Evolutionary conservation across 2,888 invertebrate genomes (phyloP).

Genomic region (Synanthedon tipuliformis): DNA sequence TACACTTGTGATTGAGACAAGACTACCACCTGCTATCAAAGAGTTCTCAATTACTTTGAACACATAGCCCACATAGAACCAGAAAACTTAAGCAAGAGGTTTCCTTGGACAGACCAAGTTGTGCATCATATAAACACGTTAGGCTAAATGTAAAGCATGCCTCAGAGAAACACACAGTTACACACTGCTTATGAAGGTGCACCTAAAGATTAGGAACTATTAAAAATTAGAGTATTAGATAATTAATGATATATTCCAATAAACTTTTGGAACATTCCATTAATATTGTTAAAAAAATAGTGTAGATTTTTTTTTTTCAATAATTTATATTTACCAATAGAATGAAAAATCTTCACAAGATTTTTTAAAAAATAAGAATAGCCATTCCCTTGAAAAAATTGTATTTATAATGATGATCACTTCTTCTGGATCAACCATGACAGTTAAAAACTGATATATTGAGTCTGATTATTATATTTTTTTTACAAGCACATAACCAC

Average conservation of each 20-base stretch:
- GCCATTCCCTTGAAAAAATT: neutral
- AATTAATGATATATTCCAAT: neutral
- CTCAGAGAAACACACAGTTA: too few relatives aligned
- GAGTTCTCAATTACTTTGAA: too few relatives aligned
- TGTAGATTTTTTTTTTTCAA: neutral
- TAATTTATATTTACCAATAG: neutral
- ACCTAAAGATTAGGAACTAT: too few relatives aligned
- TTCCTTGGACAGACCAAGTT: too few relatives aligned
- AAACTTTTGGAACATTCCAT: neutral
- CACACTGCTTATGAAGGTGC: too few relatives aligned
- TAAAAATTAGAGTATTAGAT: neutral
- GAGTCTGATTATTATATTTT: constrained; percentile 57
- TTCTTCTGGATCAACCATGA: constrained; percentile 47
- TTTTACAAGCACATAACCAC: neutral
- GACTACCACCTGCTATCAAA: too few relatives aligned
- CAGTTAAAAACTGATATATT: constrained; percentile 71
- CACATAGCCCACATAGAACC: too few relatives aligned
- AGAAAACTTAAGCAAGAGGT: too few relatives aligned
- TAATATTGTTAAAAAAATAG: neutral
- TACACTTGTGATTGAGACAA: too few relatives aligned
- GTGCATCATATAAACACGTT: too few relatives aligned
- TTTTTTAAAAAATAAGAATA: neutral
- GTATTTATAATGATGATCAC: constrained; percentile 33
- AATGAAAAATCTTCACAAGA: neutral
- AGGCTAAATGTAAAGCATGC: too few relatives aligned